phyloP scores from a whole-genome alignment of 2,888 invertebrate species.

The Neuroscelio doddi region DNA sequence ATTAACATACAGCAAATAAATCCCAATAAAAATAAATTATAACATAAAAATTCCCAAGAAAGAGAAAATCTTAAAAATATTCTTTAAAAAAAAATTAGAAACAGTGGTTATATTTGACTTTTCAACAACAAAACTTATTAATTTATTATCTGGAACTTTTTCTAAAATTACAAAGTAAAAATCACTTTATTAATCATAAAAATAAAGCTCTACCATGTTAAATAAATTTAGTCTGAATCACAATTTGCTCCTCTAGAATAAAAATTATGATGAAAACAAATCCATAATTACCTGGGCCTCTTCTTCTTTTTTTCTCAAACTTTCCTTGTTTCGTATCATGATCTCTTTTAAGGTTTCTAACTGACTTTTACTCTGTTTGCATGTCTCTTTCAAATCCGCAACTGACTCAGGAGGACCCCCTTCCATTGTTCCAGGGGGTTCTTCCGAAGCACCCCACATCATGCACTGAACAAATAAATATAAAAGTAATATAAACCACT shows the following conservation, averaged over 20 bases:
- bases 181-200: neutral
- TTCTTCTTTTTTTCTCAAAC: conserved; percentile 66
- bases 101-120: too few species aligned
- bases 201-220: neutral
- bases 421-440: conserved; percentile 60
- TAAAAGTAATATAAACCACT: conserved; percentile 62
- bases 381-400: conserved; percentile 54
- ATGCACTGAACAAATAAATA: conserved; percentile 65
- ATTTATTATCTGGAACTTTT: too few species aligned
- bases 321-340: conserved; percentile 65
- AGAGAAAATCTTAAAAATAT: too few species aligned
- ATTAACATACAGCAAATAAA: too few species aligned
- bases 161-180: too few species aligned
- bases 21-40: too few species aligned
- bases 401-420: conserved; percentile 52
- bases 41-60: too few species aligned
- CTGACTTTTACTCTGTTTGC: conserved; percentile 62
- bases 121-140: too few species aligned
- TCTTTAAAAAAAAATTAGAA: too few species aligned
- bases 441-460: conserved; percentile 65
- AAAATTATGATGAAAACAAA: too few species aligned
- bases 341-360: conserved; percentile 65
- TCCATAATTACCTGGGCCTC: conserved; percentile 69
- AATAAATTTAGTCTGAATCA: neutral
- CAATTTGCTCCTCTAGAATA: too few species aligned